These are phyloP conservation scores for Julus scanicus DNA, from an alignment of 2,888 invertebrate genomes.

Conservation along the genomic window DNA sequence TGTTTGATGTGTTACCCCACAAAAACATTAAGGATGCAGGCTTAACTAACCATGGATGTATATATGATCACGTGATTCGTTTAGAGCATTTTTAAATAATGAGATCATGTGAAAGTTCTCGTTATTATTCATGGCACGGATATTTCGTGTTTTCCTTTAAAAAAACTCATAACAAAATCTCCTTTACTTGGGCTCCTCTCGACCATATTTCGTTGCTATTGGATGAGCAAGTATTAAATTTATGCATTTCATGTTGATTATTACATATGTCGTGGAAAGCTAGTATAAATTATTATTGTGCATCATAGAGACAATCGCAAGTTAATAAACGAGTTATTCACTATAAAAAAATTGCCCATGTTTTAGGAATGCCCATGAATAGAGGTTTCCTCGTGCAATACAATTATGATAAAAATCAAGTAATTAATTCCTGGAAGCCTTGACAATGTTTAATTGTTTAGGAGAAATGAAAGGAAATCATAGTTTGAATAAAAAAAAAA, in stretches of 20 bases:
- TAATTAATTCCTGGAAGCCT: not conserved
- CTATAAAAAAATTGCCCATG: not conserved
- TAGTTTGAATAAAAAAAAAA: too few relatives aligned
- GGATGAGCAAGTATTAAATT: not conserved
- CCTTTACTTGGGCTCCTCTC: not conserved
- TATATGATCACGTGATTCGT: not conserved
- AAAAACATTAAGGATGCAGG: not conserved
- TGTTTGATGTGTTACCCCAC: not conserved
- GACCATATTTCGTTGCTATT: not conserved
- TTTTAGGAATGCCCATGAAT: not conserved
- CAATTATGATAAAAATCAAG: not conserved
- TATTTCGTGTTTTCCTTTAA: not conserved
- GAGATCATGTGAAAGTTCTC: not conserved
- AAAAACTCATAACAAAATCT: not conserved
- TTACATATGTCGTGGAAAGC: too few relatives aligned
- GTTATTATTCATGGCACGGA: conserved; percentile 22
- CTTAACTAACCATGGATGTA: not conserved
- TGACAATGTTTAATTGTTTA: not conserved
- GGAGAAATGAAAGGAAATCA: too few relatives aligned
- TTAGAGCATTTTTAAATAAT: not conserved
- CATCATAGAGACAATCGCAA: not conserved
- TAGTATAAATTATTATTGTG: not conserved
- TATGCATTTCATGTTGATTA: not conserved
- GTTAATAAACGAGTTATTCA: not conserved
- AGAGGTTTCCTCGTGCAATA: not conserved